These are phyloP conservation scores for Percina caprodes DNA, from an alignment of 2,113 vertebrate species.

Conservation along the genomic window DNA sequence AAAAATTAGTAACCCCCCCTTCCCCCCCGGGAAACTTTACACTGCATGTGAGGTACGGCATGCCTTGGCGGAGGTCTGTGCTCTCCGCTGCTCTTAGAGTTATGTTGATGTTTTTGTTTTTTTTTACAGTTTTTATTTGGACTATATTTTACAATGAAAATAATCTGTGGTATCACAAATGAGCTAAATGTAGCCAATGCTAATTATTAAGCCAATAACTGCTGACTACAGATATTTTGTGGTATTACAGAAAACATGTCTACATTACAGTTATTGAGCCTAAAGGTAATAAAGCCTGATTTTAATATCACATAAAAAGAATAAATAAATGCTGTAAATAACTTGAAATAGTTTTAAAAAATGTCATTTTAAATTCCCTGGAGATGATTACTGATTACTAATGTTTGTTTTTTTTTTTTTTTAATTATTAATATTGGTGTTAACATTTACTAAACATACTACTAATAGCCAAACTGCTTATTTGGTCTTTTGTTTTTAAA, in stretches of 20 bases:
- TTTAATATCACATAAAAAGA: background rate
- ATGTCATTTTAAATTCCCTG: background rate
- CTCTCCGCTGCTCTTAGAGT: too few species aligned
- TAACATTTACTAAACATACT: too few species aligned
- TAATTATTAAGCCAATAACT: background rate
- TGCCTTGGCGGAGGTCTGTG: too few species aligned
- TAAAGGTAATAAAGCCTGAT: background rate
- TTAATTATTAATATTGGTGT: too few species aligned
- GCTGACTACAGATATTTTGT: background rate
- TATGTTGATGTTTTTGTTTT: background rate
- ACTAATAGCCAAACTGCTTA: too few species aligned
- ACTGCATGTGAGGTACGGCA: too few species aligned
- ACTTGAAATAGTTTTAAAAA: background rate
- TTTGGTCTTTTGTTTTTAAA: background rate
- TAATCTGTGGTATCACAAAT: background rate
- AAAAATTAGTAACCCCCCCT: too few species aligned
- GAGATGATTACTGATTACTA: background rate
- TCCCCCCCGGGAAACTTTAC: too few species aligned
- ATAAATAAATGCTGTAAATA: background rate
- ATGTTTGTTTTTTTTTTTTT: background rate
- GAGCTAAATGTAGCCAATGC: background rate
- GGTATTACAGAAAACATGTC: background rate
- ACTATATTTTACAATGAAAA: background rate
- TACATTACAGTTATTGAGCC: background rate
- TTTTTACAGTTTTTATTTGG: too few species aligned